Conservation (phyloP, 1,140 invertebrate genomes). For the Ceratosolen solmsi region DNA sequence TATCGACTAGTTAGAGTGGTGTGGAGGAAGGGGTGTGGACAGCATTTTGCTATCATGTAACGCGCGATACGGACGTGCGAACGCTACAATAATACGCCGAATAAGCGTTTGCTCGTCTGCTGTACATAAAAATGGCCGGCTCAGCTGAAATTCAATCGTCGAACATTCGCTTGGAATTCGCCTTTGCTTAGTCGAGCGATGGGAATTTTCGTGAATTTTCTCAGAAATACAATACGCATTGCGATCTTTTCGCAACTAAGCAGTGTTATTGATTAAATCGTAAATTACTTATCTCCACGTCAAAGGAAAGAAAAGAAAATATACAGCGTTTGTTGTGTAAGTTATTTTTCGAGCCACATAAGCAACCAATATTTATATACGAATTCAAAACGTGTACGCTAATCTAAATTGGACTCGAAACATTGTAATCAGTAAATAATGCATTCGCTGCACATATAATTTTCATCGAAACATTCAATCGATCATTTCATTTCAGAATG, state of each 20-base stretch:
- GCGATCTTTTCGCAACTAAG: background rate
- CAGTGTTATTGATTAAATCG: background rate
- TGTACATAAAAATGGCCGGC: background rate
- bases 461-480: background rate
- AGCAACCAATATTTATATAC: background rate
- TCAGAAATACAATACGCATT: background rate
- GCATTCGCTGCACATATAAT: background rate
- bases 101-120: background rate
- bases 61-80: background rate
- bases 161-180: background rate
- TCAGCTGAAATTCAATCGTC: conserved; percentile 13
- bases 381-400: conserved; percentile 8
- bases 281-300: background rate
- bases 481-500: background rate
- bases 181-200: background rate
- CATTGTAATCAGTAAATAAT: conserved; percentile 18
- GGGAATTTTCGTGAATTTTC: conserved; percentile 9
- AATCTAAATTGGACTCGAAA: conserved; percentile 3
- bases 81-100: background rate
- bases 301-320: background rate
- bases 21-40: too few relatives aligned
- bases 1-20: too few relatives aligned
- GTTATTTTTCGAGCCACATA: background rate
- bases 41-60: too few relatives aligned
- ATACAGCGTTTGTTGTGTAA: background rate